Percentiles rank a stretch among this genome's conserved stretches.
Evolutionary conservation across 2,113 vertebrate species (phyloP).

Genomic region (Pelusios castaneus): DNA sequence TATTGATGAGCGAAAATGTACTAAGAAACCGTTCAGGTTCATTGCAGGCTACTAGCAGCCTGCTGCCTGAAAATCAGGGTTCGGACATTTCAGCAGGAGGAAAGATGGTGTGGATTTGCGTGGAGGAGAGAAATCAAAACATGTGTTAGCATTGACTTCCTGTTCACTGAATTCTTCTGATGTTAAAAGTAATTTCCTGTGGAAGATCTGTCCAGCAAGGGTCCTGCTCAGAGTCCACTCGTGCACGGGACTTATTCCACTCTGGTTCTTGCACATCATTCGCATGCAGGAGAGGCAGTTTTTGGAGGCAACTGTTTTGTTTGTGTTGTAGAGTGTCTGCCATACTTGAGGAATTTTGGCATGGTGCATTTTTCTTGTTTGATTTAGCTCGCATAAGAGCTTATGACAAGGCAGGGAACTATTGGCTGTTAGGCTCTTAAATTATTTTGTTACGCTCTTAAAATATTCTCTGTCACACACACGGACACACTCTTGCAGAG

Average conservation of each 20-base stretch:
- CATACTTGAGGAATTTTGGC: background rate
- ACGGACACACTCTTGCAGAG: too few species aligned
- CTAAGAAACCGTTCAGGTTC: background rate
- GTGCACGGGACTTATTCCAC: background rate
- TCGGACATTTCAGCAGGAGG: background rate
- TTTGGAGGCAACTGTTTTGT: background rate
- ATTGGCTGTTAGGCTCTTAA: too few species aligned
- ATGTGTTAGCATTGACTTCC: background rate
- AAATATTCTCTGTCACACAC: background rate
- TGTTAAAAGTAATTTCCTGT: background rate
- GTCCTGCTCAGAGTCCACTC: background rate
- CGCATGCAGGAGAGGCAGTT: background rate
- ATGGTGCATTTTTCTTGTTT: background rate
- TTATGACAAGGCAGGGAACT: background rate
- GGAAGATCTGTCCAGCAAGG: background rate
- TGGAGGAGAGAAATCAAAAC: background rate
- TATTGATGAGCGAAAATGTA: rapidly evolving
- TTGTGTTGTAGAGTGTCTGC: background rate
- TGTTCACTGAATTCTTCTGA: background rate
- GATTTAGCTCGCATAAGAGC: background rate
- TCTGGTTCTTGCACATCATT: background rate
- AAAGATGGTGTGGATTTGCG: background rate
- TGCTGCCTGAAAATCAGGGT: background rate
- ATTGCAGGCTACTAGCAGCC: background rate
- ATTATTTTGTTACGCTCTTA: too few species aligned